Base-by-base conservation (phyloP, 1,140 invertebrate genomes). In the Brachionus paranguensis region DNA sequence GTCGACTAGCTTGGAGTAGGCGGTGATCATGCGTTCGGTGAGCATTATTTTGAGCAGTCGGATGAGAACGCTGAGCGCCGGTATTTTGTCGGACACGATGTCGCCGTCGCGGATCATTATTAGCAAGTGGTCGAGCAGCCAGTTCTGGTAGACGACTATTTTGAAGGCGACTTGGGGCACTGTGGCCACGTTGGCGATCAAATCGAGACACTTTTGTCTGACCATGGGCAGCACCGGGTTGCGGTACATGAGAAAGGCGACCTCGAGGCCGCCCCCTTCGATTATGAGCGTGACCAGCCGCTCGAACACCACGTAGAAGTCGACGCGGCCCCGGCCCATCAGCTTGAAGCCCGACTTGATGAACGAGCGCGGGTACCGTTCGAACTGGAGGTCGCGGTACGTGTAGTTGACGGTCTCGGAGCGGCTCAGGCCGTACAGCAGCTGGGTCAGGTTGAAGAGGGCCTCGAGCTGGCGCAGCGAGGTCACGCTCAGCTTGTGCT, bases 171-270 rank as follows among this genome's bases (percentile, higher is more conserved):
- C 41, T 17, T 50, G 45, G 8, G 60, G 81, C 60, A 83, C 60
- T 0, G 45, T 70, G n/a, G 64, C 60, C 14, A 83, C 12, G 45
- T 53, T 83, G 2, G 81, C 43, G 3, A 83, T 68, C 1, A 83
- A 24, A 70, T 83, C 81, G 7, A 83, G 33, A 29, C 81, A 47
- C 64, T 83, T 83, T 83, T 83, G 81, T 33, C 60, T n/a, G 0
- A 83, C 81, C 60, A 68, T 68, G 11, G 24, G 43, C 37, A 83
- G 12, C 8, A 29, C n/a, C 0, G 81, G 81, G 43, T 70, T 50
- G 2, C 53, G 29, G 20, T 83, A 83, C 81, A 83, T 83, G 3
- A 83, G 12, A 1, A 83, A 24, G 64, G 8, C 60, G 12, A 83
- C 20, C 37, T 83, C 43, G 24, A 83, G n/a, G 20, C 64, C 60